Evolutionary conservation across 2,113 vertebrate genomes (phyloP).

Genomic region (Callionymus lyra): DNA sequence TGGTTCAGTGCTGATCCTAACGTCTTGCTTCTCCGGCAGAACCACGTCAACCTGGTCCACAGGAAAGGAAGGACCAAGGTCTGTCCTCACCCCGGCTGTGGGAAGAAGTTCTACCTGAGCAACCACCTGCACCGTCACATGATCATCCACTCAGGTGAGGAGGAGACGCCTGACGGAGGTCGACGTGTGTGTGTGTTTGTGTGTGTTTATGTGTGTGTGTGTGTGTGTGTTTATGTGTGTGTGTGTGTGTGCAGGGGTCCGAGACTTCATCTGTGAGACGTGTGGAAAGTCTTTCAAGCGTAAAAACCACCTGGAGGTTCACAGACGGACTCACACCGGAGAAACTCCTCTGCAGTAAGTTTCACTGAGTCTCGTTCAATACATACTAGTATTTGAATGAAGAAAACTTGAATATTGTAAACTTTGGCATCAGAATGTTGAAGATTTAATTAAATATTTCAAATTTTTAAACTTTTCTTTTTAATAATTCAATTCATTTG

Average conservation of each 20-base stretch:
- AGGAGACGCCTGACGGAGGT: background rate
- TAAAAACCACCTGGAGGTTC: conserved; percentile 92
- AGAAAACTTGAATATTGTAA: too few relatives aligned
- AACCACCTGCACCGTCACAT: conserved; percentile 87
- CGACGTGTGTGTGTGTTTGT: too few relatives aligned
- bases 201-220: background rate
- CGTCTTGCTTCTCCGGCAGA: conserved; percentile 56
- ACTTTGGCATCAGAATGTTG: too few relatives aligned
- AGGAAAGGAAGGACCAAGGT: conserved; percentile 85
- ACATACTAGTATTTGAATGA: too few relatives aligned
- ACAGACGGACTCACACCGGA: conserved; percentile 82
- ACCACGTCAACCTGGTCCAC: conserved; percentile 85
- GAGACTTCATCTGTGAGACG: conserved; percentile 87
- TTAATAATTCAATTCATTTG: too few relatives aligned
- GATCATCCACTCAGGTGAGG: conserved; percentile 84
- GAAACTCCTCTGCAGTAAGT: conserved; percentile 87
- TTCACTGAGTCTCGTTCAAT: too few relatives aligned
- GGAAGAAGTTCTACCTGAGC: conserved; percentile 86
- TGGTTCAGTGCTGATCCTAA: too few relatives aligned
- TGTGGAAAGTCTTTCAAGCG: conserved; percentile 89
- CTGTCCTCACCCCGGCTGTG: conserved; percentile 85
- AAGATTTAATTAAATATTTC: too few relatives aligned
- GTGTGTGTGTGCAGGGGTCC: conserved; percentile 61
- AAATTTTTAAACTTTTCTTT: too few relatives aligned
- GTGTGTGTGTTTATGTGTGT: too few relatives aligned